Conservation (phyloP, 2,888 invertebrate genomes). For the Entomobrya proxima region DNA sequence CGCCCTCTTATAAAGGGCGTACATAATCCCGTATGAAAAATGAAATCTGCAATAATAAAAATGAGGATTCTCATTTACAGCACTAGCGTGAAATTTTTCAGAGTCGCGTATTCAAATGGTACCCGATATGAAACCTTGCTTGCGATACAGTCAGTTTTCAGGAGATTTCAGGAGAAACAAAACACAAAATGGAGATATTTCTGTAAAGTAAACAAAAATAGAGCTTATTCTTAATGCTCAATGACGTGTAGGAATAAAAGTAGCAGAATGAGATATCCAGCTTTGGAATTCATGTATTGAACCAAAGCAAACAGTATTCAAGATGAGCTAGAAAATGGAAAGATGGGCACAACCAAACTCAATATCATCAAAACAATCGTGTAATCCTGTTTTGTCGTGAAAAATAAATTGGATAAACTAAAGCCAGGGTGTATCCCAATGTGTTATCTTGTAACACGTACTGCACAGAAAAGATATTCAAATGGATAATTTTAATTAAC, state of each 20-base stretch:
- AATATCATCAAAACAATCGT: not conserved
- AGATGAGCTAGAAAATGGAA: not conserved
- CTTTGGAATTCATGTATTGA: not conserved
- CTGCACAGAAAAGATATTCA: not conserved
- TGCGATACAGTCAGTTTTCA: not conserved
- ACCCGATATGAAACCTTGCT: not conserved
- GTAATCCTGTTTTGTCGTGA: not conserved
- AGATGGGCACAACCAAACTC: no score
- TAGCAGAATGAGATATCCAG: not conserved
- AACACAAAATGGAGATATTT: not conserved
- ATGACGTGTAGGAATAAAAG: slow-evolving; percentile 18
- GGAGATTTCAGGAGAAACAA: not conserved
- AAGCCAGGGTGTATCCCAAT: not conserved
- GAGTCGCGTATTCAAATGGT: not conserved
- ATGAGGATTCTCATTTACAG: not conserved
- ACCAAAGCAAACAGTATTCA: not conserved
- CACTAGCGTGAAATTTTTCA: not conserved
- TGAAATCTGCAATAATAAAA: slow-evolving; percentile 28
- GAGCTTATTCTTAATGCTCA: slow-evolving; percentile 15
- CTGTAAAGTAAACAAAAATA: not conserved
- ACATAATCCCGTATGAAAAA: slow-evolving; percentile 42
- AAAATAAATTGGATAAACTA: not conserved
- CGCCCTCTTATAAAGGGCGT: not conserved
- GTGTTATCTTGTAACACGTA: no score
- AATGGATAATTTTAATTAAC: not conserved